Evolutionary conservation across 2,888 invertebrate genomes (phyloP), one percentile per base, ranked within the genome.

Genomic region (Watsonalla cultraria): DNA sequence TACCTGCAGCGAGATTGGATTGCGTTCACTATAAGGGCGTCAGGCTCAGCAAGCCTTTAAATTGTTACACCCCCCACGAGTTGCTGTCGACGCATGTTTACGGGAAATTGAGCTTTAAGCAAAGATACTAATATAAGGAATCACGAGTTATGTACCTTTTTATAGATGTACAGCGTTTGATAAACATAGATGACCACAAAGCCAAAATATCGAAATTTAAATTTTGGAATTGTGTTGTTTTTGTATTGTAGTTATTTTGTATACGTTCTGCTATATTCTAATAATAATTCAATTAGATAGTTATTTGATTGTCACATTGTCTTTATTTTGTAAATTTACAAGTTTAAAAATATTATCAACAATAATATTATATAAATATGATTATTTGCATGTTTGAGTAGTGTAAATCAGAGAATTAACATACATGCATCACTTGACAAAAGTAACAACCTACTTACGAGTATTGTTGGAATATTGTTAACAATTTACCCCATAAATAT

Each of bases 101-200:
- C 66, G 72, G 66, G 70, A 76, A 57, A 62, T 64, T 74, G 75
- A 84, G 84, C 84, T 86, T 84, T 84, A 86, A 85, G 76, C 63
- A 66, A 70, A 71, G 72, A 80, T 75, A 83, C 77, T 82, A 80
- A 74, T 65, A 64, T 74, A 68, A 65, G 56, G 67, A 71, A 77
- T 68, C 63, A 73, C 76, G 70, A 69, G 70, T 72, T 70, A 66
- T 67, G 68, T 77, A 78, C 62, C 67, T 77, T 72, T 70, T 70
- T 71, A 65, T 76, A 70, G 74, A 75, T 65, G 76, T 66, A 72
- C 74, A 64, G 73, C 68, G 68, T 68, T 62, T 70, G 64, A 62
- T 42, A 42, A 42, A 8, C 8, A 7, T 37, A 37, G 37, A 37
- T 37, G 37, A 37, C 37, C 37, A 37, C 37, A 37, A 37, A 0